Base-by-base conservation (phyloP, 2,888 invertebrate species). In the Platerodrilus igneus region DNA sequence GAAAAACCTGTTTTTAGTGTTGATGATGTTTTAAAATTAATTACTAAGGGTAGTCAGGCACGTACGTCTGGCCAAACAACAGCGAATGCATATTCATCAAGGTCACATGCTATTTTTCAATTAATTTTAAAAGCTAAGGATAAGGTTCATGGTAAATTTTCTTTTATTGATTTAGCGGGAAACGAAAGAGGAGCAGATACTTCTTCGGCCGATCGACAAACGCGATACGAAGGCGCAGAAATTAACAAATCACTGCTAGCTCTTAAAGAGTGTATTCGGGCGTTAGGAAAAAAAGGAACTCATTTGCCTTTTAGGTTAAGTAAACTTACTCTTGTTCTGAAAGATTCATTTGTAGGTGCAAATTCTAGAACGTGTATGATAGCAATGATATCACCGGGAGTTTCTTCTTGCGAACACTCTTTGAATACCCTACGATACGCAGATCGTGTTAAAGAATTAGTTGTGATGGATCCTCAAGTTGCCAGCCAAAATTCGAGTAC, bases 311-410 rank as follows among this genome's bases (percentile, higher is more conserved):
- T 99, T 77, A 78, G 99, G 58, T 95, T 93, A 40, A 95, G 94
- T 58, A 97, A 97, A 71, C 75, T 99, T 34, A 97, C 97, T 20
- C 84, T 88, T 66, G 97, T 99, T 44, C 73, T 99, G 49, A 79
- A 95, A 54, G 99, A 99, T 73, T 93, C 93, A 29, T 99, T 99
- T 71, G 95, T 99, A 60, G 96, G 97, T 6, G 91, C 94, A 67
- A 97, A 96, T 71, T 93, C 95, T 23, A 83, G 87, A 67, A 97
- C 96, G 11, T 99, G 97, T 72, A 99, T 99, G 97, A 96, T 99
- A 68, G 96, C 99, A 39, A 99, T 96, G 95, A 92, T 99, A 58
- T 95, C 95, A 47, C 99, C 99, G 14, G 94, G 96, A 35, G 78
- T 94, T 74, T 85, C 83, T 60, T 94, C 93, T 34, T 96, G 95